Conservation (phyloP, 2,888 invertebrate species). For the Myathropa florea region DNA sequence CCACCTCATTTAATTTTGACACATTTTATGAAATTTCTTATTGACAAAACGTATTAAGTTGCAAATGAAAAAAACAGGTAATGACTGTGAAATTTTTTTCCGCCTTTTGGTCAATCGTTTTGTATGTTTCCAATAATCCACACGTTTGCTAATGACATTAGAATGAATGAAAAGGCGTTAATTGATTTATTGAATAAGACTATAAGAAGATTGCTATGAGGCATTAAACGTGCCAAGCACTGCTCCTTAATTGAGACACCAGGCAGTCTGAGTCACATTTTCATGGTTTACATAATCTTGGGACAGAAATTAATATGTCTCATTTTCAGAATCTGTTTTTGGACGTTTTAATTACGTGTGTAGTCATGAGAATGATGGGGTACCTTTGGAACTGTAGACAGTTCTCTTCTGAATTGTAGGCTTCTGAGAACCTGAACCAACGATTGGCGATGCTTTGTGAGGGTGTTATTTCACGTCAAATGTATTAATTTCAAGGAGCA, state of each 20-base stretch:
- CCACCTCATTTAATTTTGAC: neutral
- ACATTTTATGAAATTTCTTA: neutral
- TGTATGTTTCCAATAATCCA: neutral
- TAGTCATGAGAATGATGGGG: neutral
- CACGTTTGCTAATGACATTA: constrained; percentile 3
- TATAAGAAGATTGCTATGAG: neutral
- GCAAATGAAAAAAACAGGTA: neutral
- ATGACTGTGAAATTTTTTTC: neutral
- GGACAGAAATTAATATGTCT: neutral
- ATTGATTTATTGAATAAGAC: neutral
- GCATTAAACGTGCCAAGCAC: neutral
- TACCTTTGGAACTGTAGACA: too few species aligned
- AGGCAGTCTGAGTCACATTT: neutral
- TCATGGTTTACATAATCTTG: neutral
- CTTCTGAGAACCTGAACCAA: too few species aligned
- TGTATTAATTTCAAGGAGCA: too few species aligned
- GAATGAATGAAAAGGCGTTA: constrained; percentile 19
- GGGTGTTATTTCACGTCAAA: too few species aligned
- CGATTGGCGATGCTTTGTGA: too few species aligned
- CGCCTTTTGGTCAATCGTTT: neutral
- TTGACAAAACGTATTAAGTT: neutral
- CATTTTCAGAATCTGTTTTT: neutral
- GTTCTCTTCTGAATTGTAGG: too few species aligned
- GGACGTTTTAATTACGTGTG: neutral
- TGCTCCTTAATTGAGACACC: neutral